Conservation (phyloP, 2,113 vertebrate genomes). For the Hypocryptadius cinnamomeus region DNA sequence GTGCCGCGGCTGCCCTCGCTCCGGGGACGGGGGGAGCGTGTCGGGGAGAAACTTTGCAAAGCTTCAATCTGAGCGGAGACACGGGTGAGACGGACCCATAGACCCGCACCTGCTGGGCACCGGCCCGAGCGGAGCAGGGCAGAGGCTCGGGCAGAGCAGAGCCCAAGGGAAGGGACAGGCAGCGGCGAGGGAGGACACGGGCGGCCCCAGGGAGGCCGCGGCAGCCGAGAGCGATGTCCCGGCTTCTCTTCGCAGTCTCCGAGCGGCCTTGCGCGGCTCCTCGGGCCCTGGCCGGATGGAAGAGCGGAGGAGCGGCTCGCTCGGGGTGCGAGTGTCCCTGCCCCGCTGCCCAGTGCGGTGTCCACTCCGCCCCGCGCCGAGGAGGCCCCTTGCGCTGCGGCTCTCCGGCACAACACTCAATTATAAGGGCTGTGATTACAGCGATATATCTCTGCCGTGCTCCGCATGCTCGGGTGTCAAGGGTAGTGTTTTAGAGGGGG, state of each 20-base stretch:
- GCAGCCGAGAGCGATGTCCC: not conserved
- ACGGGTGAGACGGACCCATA: not conserved
- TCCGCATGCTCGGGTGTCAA: slow-evolving; percentile 31
- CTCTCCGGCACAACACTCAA: not conserved
- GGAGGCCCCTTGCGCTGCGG: not conserved
- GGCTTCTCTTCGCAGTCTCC: fast-evolving
- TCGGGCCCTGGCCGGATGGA: not conserved
- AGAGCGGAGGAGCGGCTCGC: not conserved
- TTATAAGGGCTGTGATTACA: slow-evolving; percentile 29
- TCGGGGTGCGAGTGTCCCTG: not conserved
- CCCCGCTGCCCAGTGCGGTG: not conserved
- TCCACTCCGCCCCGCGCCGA: not conserved
- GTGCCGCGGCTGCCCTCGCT: not conserved
- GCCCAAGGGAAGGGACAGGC: not conserved
- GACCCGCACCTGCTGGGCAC: not conserved
- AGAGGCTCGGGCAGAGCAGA: not conserved
- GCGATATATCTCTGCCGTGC: not conserved
- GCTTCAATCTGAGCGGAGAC: not conserved
- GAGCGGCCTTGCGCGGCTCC: not conserved
- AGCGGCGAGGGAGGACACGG: not conserved
- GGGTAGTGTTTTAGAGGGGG: slow-evolving; percentile 42
- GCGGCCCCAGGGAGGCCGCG: not conserved
- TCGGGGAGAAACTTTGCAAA: not conserved
- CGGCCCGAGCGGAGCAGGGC: not conserved
- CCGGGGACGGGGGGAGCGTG: not conserved